Evolutionary conservation across 1,140 invertebrate species (phyloP).

Genomic region (Aphis craccivora): DNA sequence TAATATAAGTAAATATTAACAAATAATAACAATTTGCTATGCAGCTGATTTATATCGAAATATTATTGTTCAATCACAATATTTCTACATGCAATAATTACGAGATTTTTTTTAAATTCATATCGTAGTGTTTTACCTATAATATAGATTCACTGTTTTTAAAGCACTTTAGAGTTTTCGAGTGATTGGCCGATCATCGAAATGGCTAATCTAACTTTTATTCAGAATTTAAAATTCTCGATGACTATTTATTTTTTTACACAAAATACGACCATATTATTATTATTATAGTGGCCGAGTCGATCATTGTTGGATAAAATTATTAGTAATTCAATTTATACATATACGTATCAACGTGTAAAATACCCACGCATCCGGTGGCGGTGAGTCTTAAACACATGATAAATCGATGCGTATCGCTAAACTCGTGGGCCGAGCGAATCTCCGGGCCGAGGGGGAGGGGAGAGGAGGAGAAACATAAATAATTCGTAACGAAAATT

Average conservation of each 20-base stretch:
- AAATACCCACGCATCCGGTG: neutral
- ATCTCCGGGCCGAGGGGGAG: neutral
- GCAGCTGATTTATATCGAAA: too few relatives aligned
- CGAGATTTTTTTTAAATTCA: too few relatives aligned
- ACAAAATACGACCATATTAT: neutral
- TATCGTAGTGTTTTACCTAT: too few relatives aligned
- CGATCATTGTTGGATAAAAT: neutral
- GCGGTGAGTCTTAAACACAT: neutral
- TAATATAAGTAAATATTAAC: too few relatives aligned
- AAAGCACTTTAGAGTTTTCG: neutral
- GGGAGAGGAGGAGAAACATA: neutral
- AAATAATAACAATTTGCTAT: neutral
- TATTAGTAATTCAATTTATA: neutral
- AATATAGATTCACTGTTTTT: neutral
- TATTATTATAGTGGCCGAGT: neutral
- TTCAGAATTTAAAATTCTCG: neutral
- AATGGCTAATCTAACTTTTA: neutral
- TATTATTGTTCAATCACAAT: neutral
- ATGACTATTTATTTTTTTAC: neutral
- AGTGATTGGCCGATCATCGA: neutral
- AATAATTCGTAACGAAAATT: constrained; percentile 46
- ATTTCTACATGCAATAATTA: too few relatives aligned
- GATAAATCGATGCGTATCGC: constrained; percentile 20
- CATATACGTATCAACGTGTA: neutral
- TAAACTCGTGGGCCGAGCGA: neutral